phyloP scores from a whole-genome alignment of 2,888 invertebrate species.

The Oxyteleia sp. region DNA sequence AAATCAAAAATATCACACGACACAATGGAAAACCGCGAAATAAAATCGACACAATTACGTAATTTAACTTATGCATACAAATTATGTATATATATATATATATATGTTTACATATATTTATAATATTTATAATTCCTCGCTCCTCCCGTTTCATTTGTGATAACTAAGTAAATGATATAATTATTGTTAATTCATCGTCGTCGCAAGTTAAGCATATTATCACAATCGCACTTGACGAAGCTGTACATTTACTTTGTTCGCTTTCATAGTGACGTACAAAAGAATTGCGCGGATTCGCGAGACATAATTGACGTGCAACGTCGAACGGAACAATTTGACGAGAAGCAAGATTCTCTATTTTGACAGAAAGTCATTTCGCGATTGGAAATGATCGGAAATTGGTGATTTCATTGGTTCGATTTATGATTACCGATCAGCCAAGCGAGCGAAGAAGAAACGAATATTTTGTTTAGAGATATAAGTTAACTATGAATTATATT shows the following conservation, averaged over 20 bases:
- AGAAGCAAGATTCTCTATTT: slow-evolving; percentile 2
- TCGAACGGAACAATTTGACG: neutral
- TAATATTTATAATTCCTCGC: slow-evolving; percentile 44
- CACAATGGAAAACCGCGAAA: slow-evolving; percentile 29
- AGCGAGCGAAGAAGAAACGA: no score
- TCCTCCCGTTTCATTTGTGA: slow-evolving; percentile 2
- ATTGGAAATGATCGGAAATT: no score
- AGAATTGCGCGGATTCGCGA: slow-evolving; percentile 35
- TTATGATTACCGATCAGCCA: no score
- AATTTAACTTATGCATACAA: slow-evolving; percentile 21
- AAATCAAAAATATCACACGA: slow-evolving; percentile 51
- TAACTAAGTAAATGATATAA: slow-evolving; percentile 45
- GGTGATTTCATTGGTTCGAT: no score
- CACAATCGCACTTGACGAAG: slow-evolving; percentile 75
- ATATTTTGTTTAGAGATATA: no score
- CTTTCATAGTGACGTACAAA: slow-evolving; percentile 32
- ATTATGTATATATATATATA: slow-evolving; percentile 18
- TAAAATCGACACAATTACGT: slow-evolving; percentile 23
- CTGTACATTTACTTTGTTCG: slow-evolving; percentile 67
- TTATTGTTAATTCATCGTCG: slow-evolving; percentile 68
- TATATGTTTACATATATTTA: no score
- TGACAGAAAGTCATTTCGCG: no score
- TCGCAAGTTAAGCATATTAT: slow-evolving; percentile 73
- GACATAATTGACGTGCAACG: slow-evolving; percentile 31
- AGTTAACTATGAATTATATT: no score